phyloP scores from a whole-genome alignment of 2,113 vertebrate species.

The Clarias magur region DNA sequence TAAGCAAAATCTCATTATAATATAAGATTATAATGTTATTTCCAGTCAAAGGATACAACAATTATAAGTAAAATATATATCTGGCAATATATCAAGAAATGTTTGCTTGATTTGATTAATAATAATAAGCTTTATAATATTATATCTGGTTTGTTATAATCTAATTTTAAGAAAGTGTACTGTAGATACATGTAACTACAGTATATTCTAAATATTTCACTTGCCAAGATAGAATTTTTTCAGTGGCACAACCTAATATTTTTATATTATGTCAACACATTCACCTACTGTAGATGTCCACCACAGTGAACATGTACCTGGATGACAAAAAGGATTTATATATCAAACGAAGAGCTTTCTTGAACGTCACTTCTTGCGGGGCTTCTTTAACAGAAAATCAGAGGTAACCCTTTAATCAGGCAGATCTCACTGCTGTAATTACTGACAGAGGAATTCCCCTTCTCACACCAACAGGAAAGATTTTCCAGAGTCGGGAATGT shows the following conservation, averaged over 20 bases:
- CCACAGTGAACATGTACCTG: background rate
- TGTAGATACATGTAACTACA: background rate
- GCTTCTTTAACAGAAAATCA: constrained; percentile 15
- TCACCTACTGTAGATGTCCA: background rate
- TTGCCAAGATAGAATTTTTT: too few relatives aligned
- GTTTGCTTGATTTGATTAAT: too few relatives aligned
- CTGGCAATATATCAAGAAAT: too few relatives aligned
- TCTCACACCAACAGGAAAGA: constrained; percentile 22
- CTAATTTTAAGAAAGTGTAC: background rate
- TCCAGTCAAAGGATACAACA: too few relatives aligned
- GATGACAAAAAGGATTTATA: background rate
- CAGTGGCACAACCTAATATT: background rate
- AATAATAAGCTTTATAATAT: too few relatives aligned
- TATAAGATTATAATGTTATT: too few relatives aligned
- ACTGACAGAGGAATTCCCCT: constrained; percentile 44
- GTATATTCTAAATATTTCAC: too few relatives aligned
- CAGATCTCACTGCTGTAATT: constrained; percentile 36
- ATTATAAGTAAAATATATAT: too few relatives aligned
- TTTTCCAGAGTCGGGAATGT: background rate
- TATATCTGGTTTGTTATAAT: too few relatives aligned
- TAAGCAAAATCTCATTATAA: too few relatives aligned
- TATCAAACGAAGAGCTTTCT: background rate
- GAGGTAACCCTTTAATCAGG: constrained; percentile 40
- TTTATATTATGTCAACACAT: background rate
- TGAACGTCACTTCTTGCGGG: background rate